Evolutionary conservation across 2,888 invertebrate genomes (phyloP), one percentile per base, ranked within the genome.

Genomic region (Exephanes ischioxanthus): DNA sequence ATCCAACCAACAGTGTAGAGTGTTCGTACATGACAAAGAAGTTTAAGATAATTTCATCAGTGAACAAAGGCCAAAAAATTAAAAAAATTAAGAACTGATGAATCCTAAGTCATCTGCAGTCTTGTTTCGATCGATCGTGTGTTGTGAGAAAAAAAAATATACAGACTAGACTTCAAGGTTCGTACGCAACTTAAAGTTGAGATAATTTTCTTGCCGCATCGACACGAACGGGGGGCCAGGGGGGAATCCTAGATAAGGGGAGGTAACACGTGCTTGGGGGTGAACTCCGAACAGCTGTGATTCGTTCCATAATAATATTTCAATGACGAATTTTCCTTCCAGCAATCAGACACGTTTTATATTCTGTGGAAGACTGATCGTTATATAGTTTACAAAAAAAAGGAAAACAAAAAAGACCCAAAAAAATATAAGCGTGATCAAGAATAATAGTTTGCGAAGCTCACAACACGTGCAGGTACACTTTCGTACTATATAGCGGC

Each of bases 401-500:
- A 53, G 7, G 7, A 11, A 7, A 67, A 80, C 33, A 37, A 72
- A 55, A 68, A 41, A 33, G 22, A 53, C 22, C 1, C 30, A 33
- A 33, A 11, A 6, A 67, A 80, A 51, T 71, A 48, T 63, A 11
- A 33, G 30, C n/a, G 22, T 63, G 26, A 22, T 77, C 66, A 5
- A 30, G 70, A 79, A 73, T 58, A 66, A 70, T 68, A 53, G 78
- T 72, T 19, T 77, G 53, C 41, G 75, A 61, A 53, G 84, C 77
- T 83, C 79, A 85, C 76, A 77, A 84, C 86, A 79, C 80, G 68
- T 67, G 72, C 41, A 37, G 79, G 61, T 80, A 80, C 80, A 77
- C 83, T 76, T 85, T 51, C 22, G 61, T 77, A 83, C 83, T 87
- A 89, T 86, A 89, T 87, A 86, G 89, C 86, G 86, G 84, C 88